Base-by-base conservation (phyloP, 2,113 vertebrate species). In the Murina feae region DNA sequence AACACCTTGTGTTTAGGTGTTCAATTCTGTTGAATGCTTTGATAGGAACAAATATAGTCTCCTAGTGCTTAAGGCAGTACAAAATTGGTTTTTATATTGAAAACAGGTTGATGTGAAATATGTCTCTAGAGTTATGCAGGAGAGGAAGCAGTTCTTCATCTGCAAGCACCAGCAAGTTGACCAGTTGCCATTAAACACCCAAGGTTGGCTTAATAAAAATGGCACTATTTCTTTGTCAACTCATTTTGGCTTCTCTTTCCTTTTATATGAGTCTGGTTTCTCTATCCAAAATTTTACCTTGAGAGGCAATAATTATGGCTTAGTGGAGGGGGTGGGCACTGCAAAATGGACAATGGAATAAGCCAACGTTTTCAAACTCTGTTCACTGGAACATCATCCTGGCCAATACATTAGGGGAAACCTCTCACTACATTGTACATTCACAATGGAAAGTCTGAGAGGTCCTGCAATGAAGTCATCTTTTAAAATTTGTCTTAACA, bases 1-100 rank as follows among this genome's bases (percentile, higher is more conserved):
- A 76, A 53, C 82, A 89, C 53, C 69, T 96, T 91, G 51, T 16
- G 60, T 97, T 95, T 92, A 98, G 93, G 91, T 98, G 96, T 95
- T 96, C 84, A 92, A 74, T 89, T 94, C 97, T 97, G 42, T 89
- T 72, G 42, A 97, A 4, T 51, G 58, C 75, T 97, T 98, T 96
- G 91, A 97, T 97, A 95, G 58, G 93, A 90, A 95, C 94, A 96
- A 97, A 90, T 91, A 93, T 74, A 86, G 86, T 81, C 79, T 85
- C 95, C 91, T 93, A 88, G 89, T 96, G 80, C 74, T 94, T 95
- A 91, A 96, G 91, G 93, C 97, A 97, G 96, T 95, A 95, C 89
- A 94, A 17, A 93, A 91, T 97, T 96, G 71, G 76, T 95, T 69
- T 96, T 90, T 92, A 51, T 85, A 42, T 35, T 92, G 60, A 90